Evolutionary conservation across 2,113 vertebrate species (phyloP), one percentile per base, ranked within the genome.

Genomic region (Crotalus tigris): DNA sequence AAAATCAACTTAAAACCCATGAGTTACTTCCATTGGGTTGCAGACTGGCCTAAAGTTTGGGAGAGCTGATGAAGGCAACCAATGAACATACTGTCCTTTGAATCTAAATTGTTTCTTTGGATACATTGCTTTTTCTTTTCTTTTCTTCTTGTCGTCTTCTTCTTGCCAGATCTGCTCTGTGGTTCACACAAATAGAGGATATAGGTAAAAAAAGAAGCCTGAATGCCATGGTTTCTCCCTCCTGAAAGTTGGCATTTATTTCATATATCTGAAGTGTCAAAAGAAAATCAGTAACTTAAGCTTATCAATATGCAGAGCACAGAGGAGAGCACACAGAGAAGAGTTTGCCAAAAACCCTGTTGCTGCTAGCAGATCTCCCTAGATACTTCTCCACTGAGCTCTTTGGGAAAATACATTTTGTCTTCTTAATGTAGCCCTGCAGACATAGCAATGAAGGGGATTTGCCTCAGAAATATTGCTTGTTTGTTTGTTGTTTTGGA

Each of bases 301-400:
- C 46, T n/a, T 87, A 86, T 90, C 85, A 93, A 91, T 53, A 93
- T 49, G 58, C 15, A 87, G 51, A 88, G 44, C 26, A 94, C 15
- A 58, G 8, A 91, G 9, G 2, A 15, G 33, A 55, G 92, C 93
- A 61, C 93, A 49, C 23, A 69, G 57, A 90, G 1, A 54, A 90
- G 1, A 85, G 53, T 44, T 53, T 59, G 23, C 57, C 51, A 44
- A 92, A 93, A 94, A 53, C 12, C 15, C 1, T 17, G 4, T 11
- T 95, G 88, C 51, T 94, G 88, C 44, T 93, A 88, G 1, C 51
- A 75, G 2, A 9, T 95, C 21, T 93, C 81, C 8, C 19, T 15
- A 0, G 0, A 3, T 13, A 59, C 10, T 12, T 90, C 92, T 92
- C 57, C 26, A 58, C 1, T n/a, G 0, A 0, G 7, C 17, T 58